A percentile compares a stretch with the other conserved stretches of the same genome.
phyloP scores from a whole-genome alignment of 2,113 vertebrate species.

The Platycercus adscitus region DNA sequence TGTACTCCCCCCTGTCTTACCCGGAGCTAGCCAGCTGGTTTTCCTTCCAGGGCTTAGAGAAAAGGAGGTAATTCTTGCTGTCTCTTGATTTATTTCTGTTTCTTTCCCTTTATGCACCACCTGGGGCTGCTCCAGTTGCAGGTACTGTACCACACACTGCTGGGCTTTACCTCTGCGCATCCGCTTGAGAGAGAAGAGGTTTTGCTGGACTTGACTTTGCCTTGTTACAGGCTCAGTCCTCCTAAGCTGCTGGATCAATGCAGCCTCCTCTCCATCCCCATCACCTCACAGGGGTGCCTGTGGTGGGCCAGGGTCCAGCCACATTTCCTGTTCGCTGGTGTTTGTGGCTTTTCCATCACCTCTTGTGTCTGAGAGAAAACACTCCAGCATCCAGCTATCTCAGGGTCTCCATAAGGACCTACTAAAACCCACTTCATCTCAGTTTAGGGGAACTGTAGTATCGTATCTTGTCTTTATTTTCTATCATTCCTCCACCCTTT shows the following conservation, averaged over 20 bases:
- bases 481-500: neutral
- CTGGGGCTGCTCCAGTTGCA: slow-evolving; percentile 74
- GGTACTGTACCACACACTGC: slow-evolving; percentile 59
- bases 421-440: neutral
- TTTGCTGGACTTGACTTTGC: neutral
- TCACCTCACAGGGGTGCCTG: neutral
- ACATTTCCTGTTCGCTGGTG: accelerated
- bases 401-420: accelerated
- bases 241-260: neutral
- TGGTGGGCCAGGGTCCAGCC: neutral
- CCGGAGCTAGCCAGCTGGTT: neutral
- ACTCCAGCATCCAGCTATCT: neutral
- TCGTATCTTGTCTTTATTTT: neutral
- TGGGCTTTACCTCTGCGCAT: neutral
- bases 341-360: neutral
- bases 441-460: neutral
- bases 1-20: accelerated
- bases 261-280: neutral
- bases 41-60: neutral
- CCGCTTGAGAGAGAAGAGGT: accelerated
- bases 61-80: slow-evolving; percentile 2
- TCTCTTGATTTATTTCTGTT: slow-evolving; percentile 41
- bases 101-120: neutral
- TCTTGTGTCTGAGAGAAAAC: neutral
- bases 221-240: neutral